Conservation (phyloP, 2,113 vertebrate genomes). For the Syngnathoides biaculeatus region DNA sequence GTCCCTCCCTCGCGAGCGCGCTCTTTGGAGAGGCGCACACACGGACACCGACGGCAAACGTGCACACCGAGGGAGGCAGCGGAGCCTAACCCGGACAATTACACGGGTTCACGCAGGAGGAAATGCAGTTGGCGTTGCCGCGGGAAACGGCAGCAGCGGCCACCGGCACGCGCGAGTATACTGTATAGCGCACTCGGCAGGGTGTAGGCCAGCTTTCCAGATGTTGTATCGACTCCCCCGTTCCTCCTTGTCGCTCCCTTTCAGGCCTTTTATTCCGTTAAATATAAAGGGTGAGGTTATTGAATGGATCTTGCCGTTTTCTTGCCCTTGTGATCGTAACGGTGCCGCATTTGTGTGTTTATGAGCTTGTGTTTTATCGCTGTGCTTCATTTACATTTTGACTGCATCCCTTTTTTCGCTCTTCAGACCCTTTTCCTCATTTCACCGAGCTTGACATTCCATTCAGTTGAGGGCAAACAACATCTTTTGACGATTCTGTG, state of each 20-base stretch:
- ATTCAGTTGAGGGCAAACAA: slow-evolving; percentile 14
- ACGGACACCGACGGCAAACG: slow-evolving; percentile 19
- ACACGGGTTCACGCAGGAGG: slow-evolving; percentile 45
- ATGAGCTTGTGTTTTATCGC: not conserved
- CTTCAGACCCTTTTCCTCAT: slow-evolving; percentile 22
- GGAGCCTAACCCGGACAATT: slow-evolving; percentile 49
- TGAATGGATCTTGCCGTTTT: slow-evolving; percentile 9
- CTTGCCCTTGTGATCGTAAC: slow-evolving; percentile 3
- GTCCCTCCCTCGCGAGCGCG: not conserved
- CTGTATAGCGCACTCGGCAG: not conserved
- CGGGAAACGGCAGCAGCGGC: slow-evolving; percentile 26
- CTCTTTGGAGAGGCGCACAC: slow-evolving; percentile 12
- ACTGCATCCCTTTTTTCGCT: not conserved
- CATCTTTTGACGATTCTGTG: not conserved
- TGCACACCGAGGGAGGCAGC: slow-evolving; percentile 21
- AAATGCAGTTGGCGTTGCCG: slow-evolving; percentile 37
- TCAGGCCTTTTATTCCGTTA: not conserved
- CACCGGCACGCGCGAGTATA: slow-evolving; percentile 5
- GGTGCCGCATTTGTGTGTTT: slow-evolving; percentile 1
- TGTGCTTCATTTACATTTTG: slow-evolving; percentile 9
- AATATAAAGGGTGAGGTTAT: not conserved
- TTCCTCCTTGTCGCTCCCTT: slow-evolving; percentile 20
- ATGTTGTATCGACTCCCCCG: slow-evolving; percentile 25
- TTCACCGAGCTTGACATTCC: slow-evolving; percentile 3
- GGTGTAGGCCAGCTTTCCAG: slow-evolving; percentile 30